Base-by-base conservation (phyloP, 92 coral and sea anemone species). In the Actinernus sp. region DNA sequence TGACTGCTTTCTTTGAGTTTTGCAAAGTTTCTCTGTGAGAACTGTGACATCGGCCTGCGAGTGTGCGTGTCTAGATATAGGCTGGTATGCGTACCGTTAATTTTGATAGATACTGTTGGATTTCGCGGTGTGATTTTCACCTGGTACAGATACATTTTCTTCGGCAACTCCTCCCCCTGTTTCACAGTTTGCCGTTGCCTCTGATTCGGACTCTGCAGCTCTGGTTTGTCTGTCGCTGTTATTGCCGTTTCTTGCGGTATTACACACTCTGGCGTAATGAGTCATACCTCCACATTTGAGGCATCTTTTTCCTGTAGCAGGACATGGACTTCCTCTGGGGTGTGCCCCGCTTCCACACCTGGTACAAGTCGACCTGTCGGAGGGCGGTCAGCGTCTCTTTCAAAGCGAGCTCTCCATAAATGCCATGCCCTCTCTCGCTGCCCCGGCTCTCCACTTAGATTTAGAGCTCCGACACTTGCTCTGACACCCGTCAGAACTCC, bases 11-110 rank as follows among this genome's bases (percentile, higher is more conserved):
- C 47, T 33, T 29, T 68, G n/a, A 51, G 16, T 51, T 56, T 31
- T 65, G 38, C 14, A 56, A 63, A 22, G 68, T 57, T n/a, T n/a
- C n/a, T n/a, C n/a, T n/a, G n/a, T n/a, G n/a, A n/a, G n/a, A n/a
- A n/a, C n/a, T n/a, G n/a, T n/a, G 9, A 65, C 53, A 28, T 76
- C 83, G 18, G 75, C 83, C 36, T 61, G 81, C n/a, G n/a, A n/a
- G n/a, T n/a, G n/a, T n/a, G n/a, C 31, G 63, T 73, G 71, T 59
- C 85, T 43, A 68, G 39, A 64, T 76, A 68, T 46, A 76, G 63
- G 19, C 29, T 38, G n/a, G 57, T 25, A 13, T 44, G 69, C 34
- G 33, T 73, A 50, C 70, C 80, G 51, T 49, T 73, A 20, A 61
- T 38, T 32, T 59, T 37, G 26, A 57, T 55, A 14, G 41, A 3